Conservation (phyloP, 2,888 invertebrate species). For the Dicyrtomina minuta region DNA sequence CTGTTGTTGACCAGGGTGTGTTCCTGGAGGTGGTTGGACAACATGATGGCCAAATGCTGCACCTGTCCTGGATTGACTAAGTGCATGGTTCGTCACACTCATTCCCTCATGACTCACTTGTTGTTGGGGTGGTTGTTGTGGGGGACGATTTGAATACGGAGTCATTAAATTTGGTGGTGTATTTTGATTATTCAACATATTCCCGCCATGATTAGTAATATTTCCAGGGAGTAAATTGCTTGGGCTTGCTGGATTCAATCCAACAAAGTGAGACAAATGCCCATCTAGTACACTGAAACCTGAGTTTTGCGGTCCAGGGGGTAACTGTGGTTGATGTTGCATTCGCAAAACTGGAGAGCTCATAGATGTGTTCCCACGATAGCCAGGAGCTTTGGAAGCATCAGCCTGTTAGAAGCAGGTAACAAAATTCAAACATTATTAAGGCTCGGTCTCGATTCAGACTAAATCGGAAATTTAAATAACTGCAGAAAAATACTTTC, state of each 20-base stretch:
- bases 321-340: constrained; percentile 26
- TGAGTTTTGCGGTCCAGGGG: neutral
- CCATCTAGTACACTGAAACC: constrained; percentile 21
- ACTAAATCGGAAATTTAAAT: too few species aligned
- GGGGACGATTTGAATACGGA: constrained; percentile 17
- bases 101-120: constrained; percentile 11
- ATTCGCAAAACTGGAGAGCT: constrained; percentile 48
- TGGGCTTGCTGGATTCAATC: constrained; percentile 17
- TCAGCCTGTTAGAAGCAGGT: constrained; percentile 62
- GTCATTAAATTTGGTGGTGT: constrained; percentile 23
- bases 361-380: constrained; percentile 66
- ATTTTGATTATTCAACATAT: constrained; percentile 17
- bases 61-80: constrained; percentile 14
- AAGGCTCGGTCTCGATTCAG: neutral
- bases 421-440: neutral
- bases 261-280: constrained; percentile 15
- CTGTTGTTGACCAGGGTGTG: neutral
- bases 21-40: neutral
- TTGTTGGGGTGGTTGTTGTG: constrained; percentile 12
- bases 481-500: neutral
- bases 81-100: neutral
- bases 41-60: constrained; percentile 26
- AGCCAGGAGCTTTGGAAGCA: constrained; percentile 87
- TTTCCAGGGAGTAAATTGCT: constrained; percentile 7
- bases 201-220: neutral